Evolutionary conservation across 2,113 vertebrate genomes (phyloP).

Genomic region (Lepus europaeus): DNA sequence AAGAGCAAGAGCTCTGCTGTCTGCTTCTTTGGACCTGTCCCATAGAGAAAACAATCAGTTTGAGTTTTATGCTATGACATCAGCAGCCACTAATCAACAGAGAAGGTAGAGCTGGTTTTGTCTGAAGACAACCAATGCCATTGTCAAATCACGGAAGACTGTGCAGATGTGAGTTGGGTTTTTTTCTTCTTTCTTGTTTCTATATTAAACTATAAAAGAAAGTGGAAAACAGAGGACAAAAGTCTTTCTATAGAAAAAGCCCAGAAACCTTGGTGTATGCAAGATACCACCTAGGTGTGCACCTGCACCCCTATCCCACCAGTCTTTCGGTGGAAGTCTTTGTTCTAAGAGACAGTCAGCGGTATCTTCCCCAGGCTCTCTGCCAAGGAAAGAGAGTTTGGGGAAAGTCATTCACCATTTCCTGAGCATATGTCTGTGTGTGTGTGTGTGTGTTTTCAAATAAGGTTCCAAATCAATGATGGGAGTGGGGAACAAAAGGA

Average conservation of each 20-base stretch:
- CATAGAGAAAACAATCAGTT: slow-evolving; percentile 31
- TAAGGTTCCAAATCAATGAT: neutral
- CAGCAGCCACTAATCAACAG: slow-evolving; percentile 55
- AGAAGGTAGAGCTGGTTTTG: slow-evolving; percentile 43
- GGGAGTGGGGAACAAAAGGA: neutral
- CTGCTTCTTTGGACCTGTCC: slow-evolving; percentile 17
- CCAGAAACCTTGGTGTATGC: neutral
- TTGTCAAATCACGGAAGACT: neutral
- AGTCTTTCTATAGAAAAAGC: neutral
- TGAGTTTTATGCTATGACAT: slow-evolving; percentile 63
- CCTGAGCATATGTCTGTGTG: neutral
- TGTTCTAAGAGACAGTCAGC: neutral
- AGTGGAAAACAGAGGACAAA: neutral
- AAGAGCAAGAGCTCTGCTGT: neutral
- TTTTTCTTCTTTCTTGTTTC: neutral
- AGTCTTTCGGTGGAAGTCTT: neutral
- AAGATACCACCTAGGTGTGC: neutral
- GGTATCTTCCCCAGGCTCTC: slow-evolving; percentile 16
- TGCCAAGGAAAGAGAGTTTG: neutral
- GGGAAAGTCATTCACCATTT: neutral
- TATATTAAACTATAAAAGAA: neutral
- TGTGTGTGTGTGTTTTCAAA: neutral
- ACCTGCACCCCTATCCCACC: neutral
- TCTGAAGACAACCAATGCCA: neutral
- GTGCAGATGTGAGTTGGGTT: neutral